Evolutionary conservation across 2,888 invertebrate species (phyloP), one percentile per base, ranked within the genome.

Genomic region (Eledona agricola): DNA sequence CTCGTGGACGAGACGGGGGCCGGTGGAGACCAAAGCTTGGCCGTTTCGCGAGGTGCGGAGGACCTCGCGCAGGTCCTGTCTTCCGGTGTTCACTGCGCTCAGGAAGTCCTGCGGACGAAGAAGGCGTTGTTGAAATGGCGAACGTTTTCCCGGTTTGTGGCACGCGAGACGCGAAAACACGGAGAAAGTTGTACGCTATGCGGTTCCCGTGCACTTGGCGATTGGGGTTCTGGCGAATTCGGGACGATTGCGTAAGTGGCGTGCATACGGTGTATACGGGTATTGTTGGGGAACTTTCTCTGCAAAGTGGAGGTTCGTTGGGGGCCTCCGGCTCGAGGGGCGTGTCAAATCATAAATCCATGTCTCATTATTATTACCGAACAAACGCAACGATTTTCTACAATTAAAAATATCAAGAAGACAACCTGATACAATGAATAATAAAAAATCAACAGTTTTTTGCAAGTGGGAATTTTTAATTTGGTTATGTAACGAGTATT

Each of bases 1-100:
- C 68, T 90, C 90, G 69, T 87, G 86, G 42, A 93, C 80, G 55
- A 92, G 78, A 55, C 84, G 81, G 0, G 90, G 89, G 22, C 88
- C 89, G 4, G 80, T 79, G 26, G 85, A 80, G 55, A 86, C 84
- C 67, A 89, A 69, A 69, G 84, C 81, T 57, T 81, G 78, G 59
- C 83, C 82, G 22, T 43, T 34, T 20, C 32, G 26, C n/a, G 82
- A 79, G 32, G 77, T 76, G 46, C 77, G 74, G 67, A 90, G 78
- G 63, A 88, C 86, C 72, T 84, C 81, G 63, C 90, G 83, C 58
- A 90, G 79, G 74, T 92, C 90, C 45, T 85, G 83, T 51, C 76
- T 76, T 51, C 83, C 81, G 67, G 80, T 83, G 53, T 79, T 78
- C 35, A 90, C 86, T 20, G 91, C 91, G 54, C 85, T 81, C 65